A percentile compares a stretch with the other conserved stretches of the same genome.
Conservation (phyloP, 37 sponge, comb jelly and placozoan species). For the Agelas oroides region DNA sequence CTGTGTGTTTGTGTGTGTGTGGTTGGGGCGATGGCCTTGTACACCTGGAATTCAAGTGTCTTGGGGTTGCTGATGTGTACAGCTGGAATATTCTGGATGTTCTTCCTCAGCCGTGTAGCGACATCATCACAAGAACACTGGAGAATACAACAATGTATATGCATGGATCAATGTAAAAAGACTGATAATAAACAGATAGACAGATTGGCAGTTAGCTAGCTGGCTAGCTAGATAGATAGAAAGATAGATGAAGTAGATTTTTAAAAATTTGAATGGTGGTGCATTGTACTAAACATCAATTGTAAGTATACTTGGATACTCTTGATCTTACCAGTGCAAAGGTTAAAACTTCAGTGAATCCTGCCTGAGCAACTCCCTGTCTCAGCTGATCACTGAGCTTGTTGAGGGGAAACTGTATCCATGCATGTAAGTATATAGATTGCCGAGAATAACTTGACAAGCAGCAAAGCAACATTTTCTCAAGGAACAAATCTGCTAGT, state of each 20-base stretch:
- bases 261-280: too few relatives aligned
- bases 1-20: too few relatives aligned
- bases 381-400: slow-evolving; percentile 78
- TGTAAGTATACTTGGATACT: neutral
- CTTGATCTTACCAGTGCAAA: slow-evolving; percentile 62
- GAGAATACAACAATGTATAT: too few relatives aligned
- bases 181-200: neutral
- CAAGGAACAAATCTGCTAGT: too few relatives aligned
- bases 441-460: neutral
- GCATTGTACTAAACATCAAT: too few relatives aligned
- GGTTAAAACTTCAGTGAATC: slow-evolving; percentile 86
- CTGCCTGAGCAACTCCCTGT: slow-evolving; percentile 71
- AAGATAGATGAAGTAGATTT: too few relatives aligned
- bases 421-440: neutral
- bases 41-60: slow-evolving; percentile 82
- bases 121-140: slow-evolving; percentile 83
- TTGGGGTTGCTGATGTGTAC: slow-evolving; percentile 89
- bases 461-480: too few relatives aligned
- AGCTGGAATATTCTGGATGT: slow-evolving; percentile 66
- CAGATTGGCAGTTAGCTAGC: too few relatives aligned
- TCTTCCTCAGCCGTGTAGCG: slow-evolving; percentile 38
- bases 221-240: too few relatives aligned
- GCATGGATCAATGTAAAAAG: neutral
- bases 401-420: slow-evolving; percentile 72
- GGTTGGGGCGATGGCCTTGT: too few relatives aligned